phyloP scores from a whole-genome alignment of 2,888 invertebrate genomes.

The Willowsia nigromaculata region DNA sequence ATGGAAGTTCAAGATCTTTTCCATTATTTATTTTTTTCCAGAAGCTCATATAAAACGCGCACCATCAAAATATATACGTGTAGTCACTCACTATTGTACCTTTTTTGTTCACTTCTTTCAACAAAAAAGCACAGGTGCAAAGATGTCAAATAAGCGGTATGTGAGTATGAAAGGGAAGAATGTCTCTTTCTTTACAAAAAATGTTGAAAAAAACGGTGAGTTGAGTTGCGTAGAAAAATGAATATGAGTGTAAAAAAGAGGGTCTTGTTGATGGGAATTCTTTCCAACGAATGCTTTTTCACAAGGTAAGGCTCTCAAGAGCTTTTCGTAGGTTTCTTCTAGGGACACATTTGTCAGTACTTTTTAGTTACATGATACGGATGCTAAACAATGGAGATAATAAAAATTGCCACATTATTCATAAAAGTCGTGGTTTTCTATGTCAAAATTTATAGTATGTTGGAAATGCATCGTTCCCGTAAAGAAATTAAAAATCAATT shows the following conservation, averaged over 20 bases:
- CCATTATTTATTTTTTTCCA: background rate
- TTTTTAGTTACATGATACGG: no score
- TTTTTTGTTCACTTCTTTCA: background rate
- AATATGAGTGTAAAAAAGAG: background rate
- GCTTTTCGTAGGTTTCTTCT: no score
- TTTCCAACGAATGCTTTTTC: background rate
- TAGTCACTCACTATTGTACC: background rate
- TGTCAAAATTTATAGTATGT: no score
- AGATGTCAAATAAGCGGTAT: conserved; percentile 34
- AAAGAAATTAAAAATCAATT: no score
- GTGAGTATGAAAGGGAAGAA: background rate
- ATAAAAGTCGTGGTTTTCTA: no score
- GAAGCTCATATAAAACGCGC: background rate
- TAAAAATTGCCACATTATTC: no score
- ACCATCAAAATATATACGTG: background rate
- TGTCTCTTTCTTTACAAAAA: conserved; percentile 31
- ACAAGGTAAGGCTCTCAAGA: background rate
- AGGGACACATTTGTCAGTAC: no score
- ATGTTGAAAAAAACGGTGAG: conserved; percentile 13
- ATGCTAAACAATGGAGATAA: no score
- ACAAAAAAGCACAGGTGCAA: conserved; percentile 36
- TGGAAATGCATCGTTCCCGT: no score
- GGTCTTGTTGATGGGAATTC: no score
- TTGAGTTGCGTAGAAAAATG: background rate
- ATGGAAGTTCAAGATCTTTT: conserved; percentile 38